A percentile compares a stretch with the other conserved stretches of the same genome.
Evolutionary conservation across 2,113 vertebrate genomes (phyloP).

Genomic region (Malurus elegans): DNA sequence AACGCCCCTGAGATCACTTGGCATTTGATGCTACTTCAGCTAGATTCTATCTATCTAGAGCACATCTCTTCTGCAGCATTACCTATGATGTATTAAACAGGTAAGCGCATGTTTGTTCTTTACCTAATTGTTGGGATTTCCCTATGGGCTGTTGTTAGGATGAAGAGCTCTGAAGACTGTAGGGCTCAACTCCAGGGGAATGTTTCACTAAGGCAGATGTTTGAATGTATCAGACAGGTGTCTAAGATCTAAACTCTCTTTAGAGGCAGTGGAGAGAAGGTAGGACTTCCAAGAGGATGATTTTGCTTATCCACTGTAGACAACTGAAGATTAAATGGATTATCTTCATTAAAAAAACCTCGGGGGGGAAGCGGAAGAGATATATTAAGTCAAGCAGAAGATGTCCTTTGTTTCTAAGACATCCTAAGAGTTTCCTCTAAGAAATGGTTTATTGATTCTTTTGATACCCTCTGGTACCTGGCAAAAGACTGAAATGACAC

Average conservation of each 20-base stretch:
- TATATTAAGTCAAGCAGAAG: background rate
- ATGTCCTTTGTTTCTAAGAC: background rate
- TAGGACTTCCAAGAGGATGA: background rate
- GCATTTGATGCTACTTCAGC: background rate
- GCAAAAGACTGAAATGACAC: background rate
- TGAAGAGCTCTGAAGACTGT: background rate
- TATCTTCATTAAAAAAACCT: background rate
- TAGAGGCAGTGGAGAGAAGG: background rate
- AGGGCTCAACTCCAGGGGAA: background rate
- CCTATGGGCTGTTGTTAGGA: background rate
- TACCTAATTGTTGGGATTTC: background rate
- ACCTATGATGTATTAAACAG: background rate
- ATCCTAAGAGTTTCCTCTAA: background rate
- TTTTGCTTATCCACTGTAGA: background rate
- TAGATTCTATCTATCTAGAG: background rate
- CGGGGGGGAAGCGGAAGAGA: fast-evolving
- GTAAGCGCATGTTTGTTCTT: background rate
- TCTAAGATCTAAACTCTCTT: background rate
- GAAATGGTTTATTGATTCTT: background rate
- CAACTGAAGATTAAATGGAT: background rate
- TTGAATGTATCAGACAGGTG: background rate
- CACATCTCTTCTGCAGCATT: background rate
- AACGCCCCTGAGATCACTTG: background rate
- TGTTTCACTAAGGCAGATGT: background rate
- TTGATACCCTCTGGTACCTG: background rate